These are phyloP conservation scores for Rhinoderma darwinii DNA, from an alignment of 2,113 vertebrate genomes.

Conservation along the genomic window DNA sequence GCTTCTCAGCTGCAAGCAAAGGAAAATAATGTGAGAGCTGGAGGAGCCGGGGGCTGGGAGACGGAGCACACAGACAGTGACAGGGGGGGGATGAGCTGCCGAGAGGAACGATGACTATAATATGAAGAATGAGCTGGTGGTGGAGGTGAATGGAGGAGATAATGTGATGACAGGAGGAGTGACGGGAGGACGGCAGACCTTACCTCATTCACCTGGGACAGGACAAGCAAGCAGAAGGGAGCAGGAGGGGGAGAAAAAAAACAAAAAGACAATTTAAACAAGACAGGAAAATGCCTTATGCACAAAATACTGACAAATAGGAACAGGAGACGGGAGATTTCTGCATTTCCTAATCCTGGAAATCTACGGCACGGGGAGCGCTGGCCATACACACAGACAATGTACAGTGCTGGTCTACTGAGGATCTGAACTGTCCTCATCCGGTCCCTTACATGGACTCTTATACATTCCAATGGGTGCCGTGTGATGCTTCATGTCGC, in stretches of 20 bases:
- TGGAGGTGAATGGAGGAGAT: not conserved
- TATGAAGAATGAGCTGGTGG: not conserved
- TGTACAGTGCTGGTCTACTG: too few relatives aligned
- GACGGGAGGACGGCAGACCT: slow-evolving; percentile 67
- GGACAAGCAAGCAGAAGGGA: slow-evolving; percentile 84
- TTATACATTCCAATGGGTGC: too few relatives aligned
- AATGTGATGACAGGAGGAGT: slow-evolving; percentile 61
- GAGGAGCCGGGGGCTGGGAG: not conserved
- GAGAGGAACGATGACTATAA: not conserved
- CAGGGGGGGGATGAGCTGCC: not conserved
- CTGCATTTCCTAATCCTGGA: not conserved
- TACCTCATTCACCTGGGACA: slow-evolving; percentile 98
- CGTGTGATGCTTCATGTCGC: too few relatives aligned
- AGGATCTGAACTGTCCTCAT: too few relatives aligned
- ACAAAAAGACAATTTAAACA: slow-evolving; percentile 82
- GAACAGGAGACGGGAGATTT: not conserved
- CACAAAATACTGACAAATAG: slow-evolving; percentile 6
- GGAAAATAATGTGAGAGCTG: not conserved
- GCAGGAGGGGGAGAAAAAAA: slow-evolving; percentile 71
- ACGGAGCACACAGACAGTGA: not conserved
- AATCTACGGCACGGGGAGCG: not conserved
- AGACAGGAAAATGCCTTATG: slow-evolving; percentile 64
- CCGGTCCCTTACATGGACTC: too few relatives aligned
- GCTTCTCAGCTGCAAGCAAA: slow-evolving; percentile 85
- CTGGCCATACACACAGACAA: not conserved